Conservation (phyloP, 30 jellyfish, hydroid and myxozoan species). For the Hydra vulgaris region DNA sequence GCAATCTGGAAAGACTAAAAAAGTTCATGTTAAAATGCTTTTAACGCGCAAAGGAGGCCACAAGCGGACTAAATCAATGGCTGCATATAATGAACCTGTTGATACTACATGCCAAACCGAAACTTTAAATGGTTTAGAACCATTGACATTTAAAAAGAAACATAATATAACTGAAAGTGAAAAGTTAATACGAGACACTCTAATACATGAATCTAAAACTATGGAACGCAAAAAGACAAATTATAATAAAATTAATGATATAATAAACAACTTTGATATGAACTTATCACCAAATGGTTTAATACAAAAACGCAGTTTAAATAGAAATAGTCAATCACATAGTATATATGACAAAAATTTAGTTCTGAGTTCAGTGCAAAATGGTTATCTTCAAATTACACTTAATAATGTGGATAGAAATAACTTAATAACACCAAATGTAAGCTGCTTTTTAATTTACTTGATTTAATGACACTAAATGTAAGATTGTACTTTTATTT, state of each 20-base stretch:
- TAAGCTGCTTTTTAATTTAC: slow-evolving; percentile 22
- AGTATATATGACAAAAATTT: slow-evolving; percentile 16
- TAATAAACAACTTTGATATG: slow-evolving; percentile 23
- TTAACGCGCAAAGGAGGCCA: slow-evolving; percentile 30
- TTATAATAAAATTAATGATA: slow-evolving; percentile 46
- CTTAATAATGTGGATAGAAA: slow-evolving; percentile 57
- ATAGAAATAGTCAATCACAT: slow-evolving; percentile 3
- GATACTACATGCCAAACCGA: background rate
- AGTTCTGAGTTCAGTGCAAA: slow-evolving; percentile 31
- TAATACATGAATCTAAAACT: slow-evolving; percentile 78
- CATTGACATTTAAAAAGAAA: slow-evolving; percentile 13
- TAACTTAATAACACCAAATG: slow-evolving; percentile 52
- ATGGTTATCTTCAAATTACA: slow-evolving; percentile 45
- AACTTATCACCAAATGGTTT: slow-evolving; percentile 25
- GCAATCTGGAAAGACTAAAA: slow-evolving; percentile 37
- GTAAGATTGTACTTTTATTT: too few species aligned
- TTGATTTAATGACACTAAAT: too few species aligned
- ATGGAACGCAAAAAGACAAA: slow-evolving; percentile 39
- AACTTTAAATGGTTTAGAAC: background rate
- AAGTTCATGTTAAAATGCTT: slow-evolving; percentile 65
- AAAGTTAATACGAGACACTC: slow-evolving; percentile 61
- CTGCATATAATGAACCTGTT: background rate
- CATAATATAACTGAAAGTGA: slow-evolving; percentile 70
- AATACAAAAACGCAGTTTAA: slow-evolving; percentile 26
- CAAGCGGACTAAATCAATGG: slow-evolving; percentile 26